Conservation (phyloP, 2,797 vertebrate genomes). For the Choloepus didactylus region DNA sequence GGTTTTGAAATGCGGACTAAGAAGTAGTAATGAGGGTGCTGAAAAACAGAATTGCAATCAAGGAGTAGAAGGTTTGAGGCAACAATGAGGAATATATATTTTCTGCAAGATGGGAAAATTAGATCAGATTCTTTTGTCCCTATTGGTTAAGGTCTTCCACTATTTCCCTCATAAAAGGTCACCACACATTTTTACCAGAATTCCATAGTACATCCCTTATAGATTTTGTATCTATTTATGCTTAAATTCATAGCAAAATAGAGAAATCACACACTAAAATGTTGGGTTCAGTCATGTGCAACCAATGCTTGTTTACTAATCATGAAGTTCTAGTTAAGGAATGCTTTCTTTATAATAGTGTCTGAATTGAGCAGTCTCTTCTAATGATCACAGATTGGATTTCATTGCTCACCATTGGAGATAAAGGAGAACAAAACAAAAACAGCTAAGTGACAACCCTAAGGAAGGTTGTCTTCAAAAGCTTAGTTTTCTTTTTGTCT, state of each 20-base stretch:
- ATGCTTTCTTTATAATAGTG: not conserved
- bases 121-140: not conserved
- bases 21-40: not conserved
- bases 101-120: not conserved
- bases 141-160: not conserved
- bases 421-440: not conserved
- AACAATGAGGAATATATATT: not conserved
- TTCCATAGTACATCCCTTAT: not conserved
- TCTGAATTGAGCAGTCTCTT: not conserved
- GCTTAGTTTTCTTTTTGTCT: not conserved
- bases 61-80: not conserved
- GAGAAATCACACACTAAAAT: not conserved
- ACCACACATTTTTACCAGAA: not conserved
- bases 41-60: not conserved
- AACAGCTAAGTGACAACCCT: too few relatives aligned
- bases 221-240: not conserved
- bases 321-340: not conserved
- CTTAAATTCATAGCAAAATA: constrained; percentile 3
- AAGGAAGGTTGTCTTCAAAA: not conserved
- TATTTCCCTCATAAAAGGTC: not conserved
- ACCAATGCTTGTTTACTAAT: not conserved
- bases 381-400: too few relatives aligned
- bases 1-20: not conserved
- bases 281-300: not conserved
- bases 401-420: not conserved